Conservation (phyloP, 2,888 invertebrate genomes). For the Agrotis exclamationis region DNA sequence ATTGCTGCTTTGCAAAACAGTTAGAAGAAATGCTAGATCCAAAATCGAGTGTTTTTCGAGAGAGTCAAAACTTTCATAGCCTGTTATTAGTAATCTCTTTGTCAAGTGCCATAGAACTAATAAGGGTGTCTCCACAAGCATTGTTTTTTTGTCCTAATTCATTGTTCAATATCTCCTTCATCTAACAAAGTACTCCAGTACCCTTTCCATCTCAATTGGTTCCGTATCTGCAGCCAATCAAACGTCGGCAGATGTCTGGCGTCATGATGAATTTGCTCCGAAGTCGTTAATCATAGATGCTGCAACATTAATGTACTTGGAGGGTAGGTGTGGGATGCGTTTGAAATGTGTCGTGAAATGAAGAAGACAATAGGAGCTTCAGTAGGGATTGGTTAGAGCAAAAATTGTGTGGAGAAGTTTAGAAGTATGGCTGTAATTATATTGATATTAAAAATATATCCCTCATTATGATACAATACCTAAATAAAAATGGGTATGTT, state of each 20-base stretch:
- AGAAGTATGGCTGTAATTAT: neutral
- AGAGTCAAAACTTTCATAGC: too few species aligned
- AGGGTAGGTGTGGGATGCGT: neutral
- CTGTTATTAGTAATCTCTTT: too few species aligned
- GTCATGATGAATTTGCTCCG: constrained; percentile 68
- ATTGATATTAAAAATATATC: neutral
- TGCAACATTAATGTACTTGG: constrained; percentile 26
- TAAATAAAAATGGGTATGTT: neutral
- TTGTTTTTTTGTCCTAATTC: neutral
- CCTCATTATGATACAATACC: neutral
- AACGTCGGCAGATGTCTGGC: constrained; percentile 53
- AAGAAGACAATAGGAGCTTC: neutral
- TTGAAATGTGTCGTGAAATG: constrained; percentile 17
- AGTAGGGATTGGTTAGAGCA: neutral
- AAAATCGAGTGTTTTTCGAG: too few species aligned
- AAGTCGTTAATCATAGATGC: constrained; percentile 68
- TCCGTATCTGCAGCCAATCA: constrained; percentile 58
- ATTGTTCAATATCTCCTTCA: neutral
- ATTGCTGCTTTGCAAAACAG: too few species aligned
- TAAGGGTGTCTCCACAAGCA: too few species aligned
- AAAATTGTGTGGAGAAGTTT: neutral
- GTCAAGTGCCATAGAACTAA: too few species aligned
- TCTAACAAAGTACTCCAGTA: constrained; percentile 17
- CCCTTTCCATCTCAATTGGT: constrained; percentile 43
- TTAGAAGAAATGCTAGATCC: too few species aligned